These are phyloP conservation scores for Thysanoteuthis rhombus DNA, from an alignment of 2,888 invertebrate species.

Conservation along the genomic window DNA sequence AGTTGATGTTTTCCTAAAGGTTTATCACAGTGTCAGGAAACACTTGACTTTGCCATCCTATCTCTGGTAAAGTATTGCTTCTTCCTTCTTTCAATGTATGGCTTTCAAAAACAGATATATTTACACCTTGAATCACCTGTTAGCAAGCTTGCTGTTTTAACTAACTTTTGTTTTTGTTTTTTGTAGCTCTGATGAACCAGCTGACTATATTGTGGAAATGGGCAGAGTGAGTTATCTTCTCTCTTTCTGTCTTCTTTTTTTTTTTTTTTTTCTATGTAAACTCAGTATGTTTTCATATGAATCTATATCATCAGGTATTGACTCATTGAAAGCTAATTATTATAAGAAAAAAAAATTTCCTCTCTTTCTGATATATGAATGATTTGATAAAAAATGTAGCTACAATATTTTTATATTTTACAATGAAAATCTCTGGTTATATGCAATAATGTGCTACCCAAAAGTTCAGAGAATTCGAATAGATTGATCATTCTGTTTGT, in stretches of 20 bases:
- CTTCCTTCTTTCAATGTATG: not conserved
- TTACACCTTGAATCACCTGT: not conserved
- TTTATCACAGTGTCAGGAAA: slow-evolving; percentile 67
- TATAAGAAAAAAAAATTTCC: too few relatives aligned
- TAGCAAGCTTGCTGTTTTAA: not conserved
- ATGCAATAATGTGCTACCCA: too few relatives aligned
- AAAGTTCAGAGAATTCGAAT: too few relatives aligned
- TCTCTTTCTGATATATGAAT: too few relatives aligned
- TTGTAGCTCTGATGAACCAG: slow-evolving; percentile 44
- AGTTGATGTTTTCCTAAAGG: slow-evolving; percentile 54
- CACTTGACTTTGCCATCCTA: slow-evolving; percentile 70
- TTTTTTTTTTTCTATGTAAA: not conserved
- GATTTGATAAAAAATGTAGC: too few relatives aligned
- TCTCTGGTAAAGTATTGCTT: slow-evolving; percentile 45
- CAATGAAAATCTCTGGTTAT: too few relatives aligned
- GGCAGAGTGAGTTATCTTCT: slow-evolving; percentile 41
- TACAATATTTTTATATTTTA: too few relatives aligned
- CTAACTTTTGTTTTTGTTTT: not conserved
- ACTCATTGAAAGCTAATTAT: too few relatives aligned
- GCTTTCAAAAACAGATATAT: not conserved
- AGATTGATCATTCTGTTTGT: too few relatives aligned
- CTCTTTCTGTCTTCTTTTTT: not conserved
- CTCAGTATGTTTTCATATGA: not conserved
- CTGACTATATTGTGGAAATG: slow-evolving; percentile 44
- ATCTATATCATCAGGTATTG: too few relatives aligned